These are phyloP conservation scores for Polyergus mexicanus DNA, from an alignment of 1,140 invertebrate genomes.

Conservation along the genomic window DNA sequence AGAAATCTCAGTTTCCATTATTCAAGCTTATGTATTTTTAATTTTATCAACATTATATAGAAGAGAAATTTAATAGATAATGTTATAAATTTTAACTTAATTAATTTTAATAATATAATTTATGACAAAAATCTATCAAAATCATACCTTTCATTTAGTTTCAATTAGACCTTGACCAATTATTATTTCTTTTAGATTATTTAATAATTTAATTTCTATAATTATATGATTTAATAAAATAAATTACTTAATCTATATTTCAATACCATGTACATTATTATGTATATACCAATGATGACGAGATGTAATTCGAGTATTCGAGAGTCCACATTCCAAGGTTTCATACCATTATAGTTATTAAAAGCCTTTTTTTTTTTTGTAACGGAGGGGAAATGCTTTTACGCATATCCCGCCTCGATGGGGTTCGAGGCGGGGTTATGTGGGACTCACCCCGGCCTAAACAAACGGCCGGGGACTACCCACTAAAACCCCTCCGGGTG, in stretches of 20 bases:
- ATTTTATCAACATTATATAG: slow-evolving; percentile 83
- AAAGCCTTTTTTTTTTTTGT: too few relatives aligned
- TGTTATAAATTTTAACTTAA: too few relatives aligned
- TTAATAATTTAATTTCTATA: slow-evolving; percentile 79
- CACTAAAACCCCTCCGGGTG: too few relatives aligned
- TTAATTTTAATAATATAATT: too few relatives aligned
- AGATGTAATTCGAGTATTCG: slow-evolving; percentile 88
- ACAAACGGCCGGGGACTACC: too few relatives aligned
- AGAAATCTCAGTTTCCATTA: slow-evolving; percentile 73
- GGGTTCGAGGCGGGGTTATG: too few relatives aligned
- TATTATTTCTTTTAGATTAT: slow-evolving; percentile 83
- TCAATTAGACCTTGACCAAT: slow-evolving; percentile 86
- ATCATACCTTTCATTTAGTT: slow-evolving; percentile 87
- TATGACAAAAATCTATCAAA: slow-evolving; percentile 79
- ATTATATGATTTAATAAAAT: slow-evolving; percentile 79
- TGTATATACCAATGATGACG: slow-evolving; percentile 89
- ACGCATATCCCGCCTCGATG: too few relatives aligned
- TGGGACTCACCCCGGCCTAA: too few relatives aligned
- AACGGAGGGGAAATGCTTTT: too few relatives aligned
- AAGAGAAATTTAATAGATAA: slow-evolving; percentile 85
- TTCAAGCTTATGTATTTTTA: slow-evolving; percentile 74
- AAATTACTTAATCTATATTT: slow-evolving; percentile 58
- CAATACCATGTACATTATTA: slow-evolving; percentile 84
- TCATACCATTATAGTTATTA: too few relatives aligned
- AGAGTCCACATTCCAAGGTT: too few relatives aligned